A percentile compares a stretch with the other conserved stretches of the same genome.
phyloP scores from a whole-genome alignment of 2,888 invertebrate genomes.

The Drosophila falleni region DNA sequence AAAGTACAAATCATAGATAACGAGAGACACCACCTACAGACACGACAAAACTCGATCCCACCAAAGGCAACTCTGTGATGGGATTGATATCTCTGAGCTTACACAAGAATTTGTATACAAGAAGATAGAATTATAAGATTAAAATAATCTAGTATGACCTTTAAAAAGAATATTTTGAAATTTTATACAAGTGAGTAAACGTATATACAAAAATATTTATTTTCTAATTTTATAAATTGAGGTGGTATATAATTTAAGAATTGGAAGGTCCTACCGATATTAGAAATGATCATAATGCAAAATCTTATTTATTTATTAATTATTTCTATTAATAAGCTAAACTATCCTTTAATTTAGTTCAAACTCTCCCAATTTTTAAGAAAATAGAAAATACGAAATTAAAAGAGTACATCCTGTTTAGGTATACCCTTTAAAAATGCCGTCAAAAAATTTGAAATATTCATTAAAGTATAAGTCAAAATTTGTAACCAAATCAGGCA shows the following conservation, averaged over 20 bases:
- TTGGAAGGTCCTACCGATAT: too few relatives aligned
- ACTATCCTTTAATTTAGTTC: not conserved
- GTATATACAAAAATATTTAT: too few relatives aligned
- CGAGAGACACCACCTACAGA: not conserved
- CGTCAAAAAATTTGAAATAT: conserved; percentile 16
- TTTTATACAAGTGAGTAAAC: too few relatives aligned
- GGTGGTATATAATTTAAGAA: too few relatives aligned
- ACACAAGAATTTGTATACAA: not conserved
- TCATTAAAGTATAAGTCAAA: conserved; percentile 13
- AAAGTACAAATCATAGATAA: conserved; percentile 37
- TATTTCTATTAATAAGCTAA: not conserved
- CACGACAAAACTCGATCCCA: conserved; percentile 4
- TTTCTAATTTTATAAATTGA: too few relatives aligned
- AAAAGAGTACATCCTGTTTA: not conserved
- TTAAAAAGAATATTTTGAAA: not conserved
- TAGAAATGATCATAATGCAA: too few relatives aligned
- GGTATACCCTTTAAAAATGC: not conserved
- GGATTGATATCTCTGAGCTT: not conserved
- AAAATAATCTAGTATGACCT: conserved; percentile 2
- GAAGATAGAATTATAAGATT: not conserved
- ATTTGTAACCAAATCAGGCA: conserved; percentile 27
- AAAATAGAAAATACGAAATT: too few relatives aligned
- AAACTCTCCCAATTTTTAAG: not conserved
- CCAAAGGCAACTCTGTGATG: not conserved
- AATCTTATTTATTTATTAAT: too few relatives aligned